Conservation (phyloP, 2,113 vertebrate genomes). For the Crypturellus undulatus region DNA sequence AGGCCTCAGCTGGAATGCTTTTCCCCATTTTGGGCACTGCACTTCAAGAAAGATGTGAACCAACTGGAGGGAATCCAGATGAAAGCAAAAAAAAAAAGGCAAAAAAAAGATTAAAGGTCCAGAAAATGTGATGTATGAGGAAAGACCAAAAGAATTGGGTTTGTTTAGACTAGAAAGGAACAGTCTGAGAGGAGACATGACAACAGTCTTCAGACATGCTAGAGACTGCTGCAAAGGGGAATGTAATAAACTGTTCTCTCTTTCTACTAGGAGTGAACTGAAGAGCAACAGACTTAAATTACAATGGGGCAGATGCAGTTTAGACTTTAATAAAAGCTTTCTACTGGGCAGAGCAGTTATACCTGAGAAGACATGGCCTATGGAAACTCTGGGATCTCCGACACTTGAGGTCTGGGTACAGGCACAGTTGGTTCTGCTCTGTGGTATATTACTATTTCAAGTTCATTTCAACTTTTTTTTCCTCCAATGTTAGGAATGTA, state of each 20-base stretch:
- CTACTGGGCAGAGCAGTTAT: slow-evolving; percentile 28
- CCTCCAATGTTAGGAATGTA: background rate
- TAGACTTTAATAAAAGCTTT: background rate
- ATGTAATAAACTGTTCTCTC: slow-evolving; percentile 51
- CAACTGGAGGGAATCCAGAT: slow-evolving; percentile 63
- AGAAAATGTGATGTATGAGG: slow-evolving; percentile 69
- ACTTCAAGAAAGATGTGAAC: slow-evolving; percentile 47
- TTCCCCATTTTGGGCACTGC: slow-evolving; percentile 46
- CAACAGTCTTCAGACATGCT: slow-evolving; percentile 61
- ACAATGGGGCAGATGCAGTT: background rate
- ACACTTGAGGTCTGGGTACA: background rate
- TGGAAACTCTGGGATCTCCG: background rate
- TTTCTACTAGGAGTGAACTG: slow-evolving; percentile 28
- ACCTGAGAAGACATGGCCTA: slow-evolving; percentile 33
- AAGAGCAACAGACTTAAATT: slow-evolving; percentile 25
- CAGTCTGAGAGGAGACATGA: slow-evolving; percentile 60
- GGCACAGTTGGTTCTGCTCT: background rate
- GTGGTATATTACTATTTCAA: background rate
- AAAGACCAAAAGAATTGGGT: slow-evolving; percentile 64
- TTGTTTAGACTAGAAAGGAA: slow-evolving; percentile 70
- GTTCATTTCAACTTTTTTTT: background rate
- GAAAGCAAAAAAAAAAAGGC: slow-evolving; percentile 11
- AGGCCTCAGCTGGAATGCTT: slow-evolving; percentile 56
- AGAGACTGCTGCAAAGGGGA: background rate
- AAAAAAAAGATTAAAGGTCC: slow-evolving; percentile 65